These are phyloP conservation scores for Sciurus carolinensis DNA, from an alignment of 2,797 vertebrate species.

Conservation along the genomic window DNA sequence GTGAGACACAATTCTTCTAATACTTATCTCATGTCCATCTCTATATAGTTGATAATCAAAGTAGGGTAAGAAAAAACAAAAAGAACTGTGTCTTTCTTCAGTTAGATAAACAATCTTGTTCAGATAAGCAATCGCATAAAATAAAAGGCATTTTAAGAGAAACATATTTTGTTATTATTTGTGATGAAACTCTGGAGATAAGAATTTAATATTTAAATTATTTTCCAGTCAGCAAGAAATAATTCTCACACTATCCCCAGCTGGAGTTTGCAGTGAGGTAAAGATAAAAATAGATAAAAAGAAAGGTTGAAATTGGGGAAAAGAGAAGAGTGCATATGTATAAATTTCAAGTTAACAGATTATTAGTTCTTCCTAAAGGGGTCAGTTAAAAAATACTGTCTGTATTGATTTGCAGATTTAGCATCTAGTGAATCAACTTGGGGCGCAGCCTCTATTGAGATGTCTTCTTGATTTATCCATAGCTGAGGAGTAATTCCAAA, in stretches of 20 bases:
- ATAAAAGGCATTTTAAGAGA: conserved; percentile 16
- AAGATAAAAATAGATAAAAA: conserved; percentile 2
- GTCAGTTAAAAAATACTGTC: background rate
- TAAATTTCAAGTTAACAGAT: background rate
- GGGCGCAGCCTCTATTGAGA: background rate
- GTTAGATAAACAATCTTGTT: background rate
- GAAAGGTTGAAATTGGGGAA: background rate
- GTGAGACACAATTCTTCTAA: background rate
- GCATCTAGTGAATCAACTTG: background rate
- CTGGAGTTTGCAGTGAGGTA: background rate
- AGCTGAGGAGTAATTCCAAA: conserved; percentile 2
- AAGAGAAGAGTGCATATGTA: background rate
- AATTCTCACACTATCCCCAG: background rate
- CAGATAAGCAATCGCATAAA: conserved; percentile 6
- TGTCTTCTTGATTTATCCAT: background rate
- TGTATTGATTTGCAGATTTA: background rate
- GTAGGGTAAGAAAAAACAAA: background rate
- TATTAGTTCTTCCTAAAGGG: background rate
- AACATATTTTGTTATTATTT: background rate
- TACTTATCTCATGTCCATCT: conserved; percentile 32
- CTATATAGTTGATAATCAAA: background rate
- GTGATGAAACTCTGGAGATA: background rate
- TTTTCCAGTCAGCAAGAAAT: background rate
- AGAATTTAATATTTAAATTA: conserved; percentile 2
- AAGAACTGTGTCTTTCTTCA: conserved; percentile 4